Evolutionary conservation across 2,888 invertebrate genomes (phyloP).

Genomic region (Alloscopus bannaensis): DNA sequence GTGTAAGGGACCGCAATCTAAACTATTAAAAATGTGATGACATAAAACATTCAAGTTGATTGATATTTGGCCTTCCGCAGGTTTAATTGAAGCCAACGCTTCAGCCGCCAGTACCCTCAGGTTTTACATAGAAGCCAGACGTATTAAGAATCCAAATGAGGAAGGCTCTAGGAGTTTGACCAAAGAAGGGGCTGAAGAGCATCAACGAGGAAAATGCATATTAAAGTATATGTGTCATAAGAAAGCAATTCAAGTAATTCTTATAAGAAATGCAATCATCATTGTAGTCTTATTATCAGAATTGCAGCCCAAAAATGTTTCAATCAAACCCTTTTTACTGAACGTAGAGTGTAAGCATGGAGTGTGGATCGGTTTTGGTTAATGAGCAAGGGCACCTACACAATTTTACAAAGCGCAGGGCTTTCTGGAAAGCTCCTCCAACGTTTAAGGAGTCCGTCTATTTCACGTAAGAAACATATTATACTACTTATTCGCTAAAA

Average conservation of each 20-base stretch:
- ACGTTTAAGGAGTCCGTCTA: constrained; percentile 35
- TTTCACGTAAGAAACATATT: constrained; percentile 57
- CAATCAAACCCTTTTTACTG: background rate
- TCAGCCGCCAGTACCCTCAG: constrained; percentile 23
- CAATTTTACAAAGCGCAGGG: constrained; percentile 29
- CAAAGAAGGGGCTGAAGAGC: constrained; percentile 1
- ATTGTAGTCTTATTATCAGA: too few relatives aligned
- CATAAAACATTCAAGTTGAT: background rate
- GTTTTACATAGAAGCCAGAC: constrained; percentile 52
- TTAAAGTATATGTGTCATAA: constrained; percentile 50
- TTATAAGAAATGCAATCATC: too few relatives aligned
- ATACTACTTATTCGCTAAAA: too few relatives aligned
- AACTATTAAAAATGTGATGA: constrained; percentile 1
- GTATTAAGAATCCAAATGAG: constrained; percentile 43
- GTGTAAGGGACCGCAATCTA: constrained; percentile 34
- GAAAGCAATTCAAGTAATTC: constrained; percentile 23
- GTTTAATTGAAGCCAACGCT: constrained; percentile 54
- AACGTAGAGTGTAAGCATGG: constrained; percentile 43
- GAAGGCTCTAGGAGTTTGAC: constrained; percentile 35
- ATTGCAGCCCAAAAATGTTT: too few relatives aligned
- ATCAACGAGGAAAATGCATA: constrained; percentile 56
- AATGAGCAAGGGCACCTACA: constrained; percentile 13
- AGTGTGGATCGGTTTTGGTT: constrained; percentile 45
- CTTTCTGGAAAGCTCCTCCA: constrained; percentile 50
- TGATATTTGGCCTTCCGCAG: constrained; percentile 10